Percentiles rank a stretch among this genome's conserved stretches.
Conservation (phyloP, 1,140 invertebrate species). For the Fopius arisanus region DNA sequence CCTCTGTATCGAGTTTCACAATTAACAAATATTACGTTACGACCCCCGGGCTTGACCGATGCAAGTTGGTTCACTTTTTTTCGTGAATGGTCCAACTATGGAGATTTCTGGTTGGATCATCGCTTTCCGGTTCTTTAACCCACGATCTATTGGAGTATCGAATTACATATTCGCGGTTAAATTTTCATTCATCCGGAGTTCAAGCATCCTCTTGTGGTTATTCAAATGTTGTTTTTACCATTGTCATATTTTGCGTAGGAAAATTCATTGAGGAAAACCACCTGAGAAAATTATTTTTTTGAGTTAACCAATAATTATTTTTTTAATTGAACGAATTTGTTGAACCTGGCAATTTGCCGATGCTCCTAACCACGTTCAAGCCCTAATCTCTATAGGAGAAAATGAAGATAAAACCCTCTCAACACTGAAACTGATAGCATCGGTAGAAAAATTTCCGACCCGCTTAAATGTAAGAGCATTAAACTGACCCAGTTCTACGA, state of each 20-base stretch:
- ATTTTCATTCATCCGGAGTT: constrained; percentile 2
- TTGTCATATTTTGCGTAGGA: no score
- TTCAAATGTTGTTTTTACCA: background rate
- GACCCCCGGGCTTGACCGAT: constrained; percentile 43
- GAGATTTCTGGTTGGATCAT: constrained; percentile 7
- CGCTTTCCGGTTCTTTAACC: constrained; percentile 10
- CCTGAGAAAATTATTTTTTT: background rate
- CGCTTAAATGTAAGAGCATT: constrained; percentile 36
- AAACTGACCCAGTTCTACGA: constrained; percentile 36
- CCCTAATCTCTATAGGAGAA: background rate
- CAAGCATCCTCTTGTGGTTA: background rate
- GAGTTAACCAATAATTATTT: background rate
- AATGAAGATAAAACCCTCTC: constrained; percentile 24
- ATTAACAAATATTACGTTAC: constrained; percentile 57
- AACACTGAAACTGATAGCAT: background rate
- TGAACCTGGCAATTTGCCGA: background rate
- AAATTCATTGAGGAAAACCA: background rate
- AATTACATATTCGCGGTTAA: constrained; percentile 8
- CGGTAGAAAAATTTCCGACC: background rate
- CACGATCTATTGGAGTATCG: constrained; percentile 4
- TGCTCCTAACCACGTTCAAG: background rate
- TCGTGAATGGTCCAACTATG: constrained; percentile 22
- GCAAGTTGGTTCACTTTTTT: constrained; percentile 1
- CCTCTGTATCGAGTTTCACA: constrained; percentile 48
- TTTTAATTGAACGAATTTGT: background rate